Conservation (phyloP, 2,888 invertebrate genomes). For the Leptopterna dolabrata region DNA sequence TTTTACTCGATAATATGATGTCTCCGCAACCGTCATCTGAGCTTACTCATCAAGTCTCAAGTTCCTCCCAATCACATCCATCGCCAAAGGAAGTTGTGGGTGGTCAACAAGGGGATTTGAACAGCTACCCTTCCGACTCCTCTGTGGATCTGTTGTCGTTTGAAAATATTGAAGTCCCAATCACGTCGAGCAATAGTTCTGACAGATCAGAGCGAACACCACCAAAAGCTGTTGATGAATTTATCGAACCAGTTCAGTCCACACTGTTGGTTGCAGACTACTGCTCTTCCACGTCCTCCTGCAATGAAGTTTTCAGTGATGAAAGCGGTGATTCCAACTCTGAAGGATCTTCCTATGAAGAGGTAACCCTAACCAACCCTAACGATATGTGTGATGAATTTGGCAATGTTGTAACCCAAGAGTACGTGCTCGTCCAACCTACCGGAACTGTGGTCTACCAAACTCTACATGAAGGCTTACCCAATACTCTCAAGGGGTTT, state of each 20-base stretch:
- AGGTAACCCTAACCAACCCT: not conserved
- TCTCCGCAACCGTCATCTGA: not conserved
- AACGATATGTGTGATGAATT: not conserved
- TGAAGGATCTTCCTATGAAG: not conserved
- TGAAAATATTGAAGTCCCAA: not conserved
- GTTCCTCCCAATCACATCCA: not conserved
- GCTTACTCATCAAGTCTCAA: not conserved
- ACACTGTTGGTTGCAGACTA: not conserved
- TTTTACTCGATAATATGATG: not conserved
- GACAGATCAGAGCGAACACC: not conserved
- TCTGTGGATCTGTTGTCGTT: not conserved
- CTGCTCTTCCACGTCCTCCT: not conserved
- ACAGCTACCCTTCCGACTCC: not conserved
- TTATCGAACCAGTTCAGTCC: not conserved
- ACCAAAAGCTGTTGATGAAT: not conserved
- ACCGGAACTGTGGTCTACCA: not conserved
- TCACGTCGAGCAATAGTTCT: not conserved
- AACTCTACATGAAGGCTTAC: not conserved
- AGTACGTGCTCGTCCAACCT: conserved; percentile 33
- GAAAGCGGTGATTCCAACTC: not conserved
- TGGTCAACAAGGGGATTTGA: not conserved
- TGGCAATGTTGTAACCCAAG: not conserved
- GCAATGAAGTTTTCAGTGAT: not conserved
- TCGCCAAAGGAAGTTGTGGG: not conserved
- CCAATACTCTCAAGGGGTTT: not conserved